phyloP scores from a whole-genome alignment of 2,113 vertebrate genomes.

The Progne subis region DNA sequence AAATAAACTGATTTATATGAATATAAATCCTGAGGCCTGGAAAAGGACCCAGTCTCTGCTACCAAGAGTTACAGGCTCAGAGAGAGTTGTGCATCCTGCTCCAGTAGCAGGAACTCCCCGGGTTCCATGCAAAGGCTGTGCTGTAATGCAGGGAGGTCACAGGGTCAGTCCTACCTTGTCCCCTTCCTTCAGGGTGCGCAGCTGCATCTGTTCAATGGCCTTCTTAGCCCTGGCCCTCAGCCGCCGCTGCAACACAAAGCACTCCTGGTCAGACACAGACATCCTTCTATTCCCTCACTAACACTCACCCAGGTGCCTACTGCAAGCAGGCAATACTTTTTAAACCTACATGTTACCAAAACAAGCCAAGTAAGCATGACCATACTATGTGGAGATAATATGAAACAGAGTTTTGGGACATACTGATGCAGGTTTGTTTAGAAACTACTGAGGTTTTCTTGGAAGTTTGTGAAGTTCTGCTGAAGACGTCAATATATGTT shows the following conservation, averaged over 20 bases:
- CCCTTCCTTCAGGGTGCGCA: conserved; percentile 84
- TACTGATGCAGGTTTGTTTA: not conserved
- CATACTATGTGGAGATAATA: not conserved
- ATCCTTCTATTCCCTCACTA: not conserved
- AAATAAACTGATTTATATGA: not conserved
- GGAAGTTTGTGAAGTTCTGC: not conserved
- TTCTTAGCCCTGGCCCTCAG: conserved; percentile 87
- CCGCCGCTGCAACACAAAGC: conserved; percentile 73
- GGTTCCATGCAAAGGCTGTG: not conserved
- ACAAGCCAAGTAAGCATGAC: not conserved
- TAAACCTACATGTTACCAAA: not conserved
- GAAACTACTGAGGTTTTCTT: not conserved
- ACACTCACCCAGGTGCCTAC: not conserved
- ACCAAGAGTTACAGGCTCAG: not conserved
- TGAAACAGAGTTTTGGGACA: not conserved
- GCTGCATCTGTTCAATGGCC: conserved; percentile 83
- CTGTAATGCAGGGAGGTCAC: fast-evolving
- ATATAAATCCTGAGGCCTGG: not conserved
- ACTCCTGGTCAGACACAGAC: not conserved
- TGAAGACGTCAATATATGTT: not conserved
- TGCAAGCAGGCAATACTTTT: not conserved
- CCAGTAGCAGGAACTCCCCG: fast-evolving
- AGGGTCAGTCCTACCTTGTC: conserved; percentile 79
- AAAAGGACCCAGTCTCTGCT: not conserved
- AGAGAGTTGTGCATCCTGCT: not conserved